These are phyloP conservation scores for Tetranychus cinnabarinus DNA, from an alignment of 1,140 invertebrate species.

Conservation along the genomic window DNA sequence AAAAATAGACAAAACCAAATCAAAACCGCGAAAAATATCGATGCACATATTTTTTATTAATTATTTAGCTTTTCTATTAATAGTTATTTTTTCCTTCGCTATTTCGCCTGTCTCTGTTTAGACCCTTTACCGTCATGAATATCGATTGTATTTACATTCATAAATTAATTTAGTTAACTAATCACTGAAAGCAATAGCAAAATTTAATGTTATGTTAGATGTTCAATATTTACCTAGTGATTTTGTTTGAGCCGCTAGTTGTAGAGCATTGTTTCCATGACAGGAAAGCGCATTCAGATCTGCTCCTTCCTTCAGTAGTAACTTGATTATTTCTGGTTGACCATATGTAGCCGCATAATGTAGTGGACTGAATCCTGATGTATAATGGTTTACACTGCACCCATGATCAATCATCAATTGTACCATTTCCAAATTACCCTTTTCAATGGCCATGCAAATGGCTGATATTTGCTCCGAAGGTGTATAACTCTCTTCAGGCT, in stretches of 20 bases:
- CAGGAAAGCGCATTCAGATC: background rate
- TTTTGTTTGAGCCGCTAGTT: conserved; percentile 59
- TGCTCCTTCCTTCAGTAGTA: background rate
- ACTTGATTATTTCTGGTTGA: background rate
- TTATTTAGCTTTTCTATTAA: too few species aligned
- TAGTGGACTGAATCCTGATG: background rate
- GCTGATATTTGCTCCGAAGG: conserved; percentile 9
- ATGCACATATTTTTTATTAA: too few species aligned
- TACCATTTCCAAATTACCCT: conserved; percentile 16
- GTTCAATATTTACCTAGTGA: background rate
- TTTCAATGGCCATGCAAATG: conserved; percentile 16
- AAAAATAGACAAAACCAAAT: too few species aligned
- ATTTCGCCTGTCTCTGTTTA: too few species aligned
- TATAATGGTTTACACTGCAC: conserved; percentile 8
- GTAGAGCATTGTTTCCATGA: background rate
- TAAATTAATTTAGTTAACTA: too few species aligned
- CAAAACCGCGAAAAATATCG: too few species aligned
- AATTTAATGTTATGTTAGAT: too few species aligned
- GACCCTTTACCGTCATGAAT: too few species aligned
- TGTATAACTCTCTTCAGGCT: too few species aligned
- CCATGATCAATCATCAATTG: conserved; percentile 12
- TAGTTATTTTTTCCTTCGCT: too few species aligned
- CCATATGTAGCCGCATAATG: conserved; percentile 16
- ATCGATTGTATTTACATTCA: too few species aligned
- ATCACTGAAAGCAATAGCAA: too few species aligned